These are phyloP conservation scores for Siniperca scherzeri DNA, from an alignment of 2,797 vertebrate species.

Conservation along the genomic window DNA sequence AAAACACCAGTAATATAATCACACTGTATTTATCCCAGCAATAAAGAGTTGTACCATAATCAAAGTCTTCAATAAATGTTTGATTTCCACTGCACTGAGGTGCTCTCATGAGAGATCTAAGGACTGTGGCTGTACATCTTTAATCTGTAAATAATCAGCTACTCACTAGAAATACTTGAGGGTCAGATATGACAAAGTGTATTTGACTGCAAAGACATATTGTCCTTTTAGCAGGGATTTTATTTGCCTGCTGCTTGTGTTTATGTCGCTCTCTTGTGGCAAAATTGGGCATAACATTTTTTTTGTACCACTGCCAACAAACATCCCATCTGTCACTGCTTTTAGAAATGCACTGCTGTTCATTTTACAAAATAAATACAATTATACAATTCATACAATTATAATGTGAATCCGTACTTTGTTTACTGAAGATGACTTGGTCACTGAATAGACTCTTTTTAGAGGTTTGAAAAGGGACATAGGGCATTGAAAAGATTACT, in stretches of 20 bases:
- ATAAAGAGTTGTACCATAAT: conserved; percentile 66
- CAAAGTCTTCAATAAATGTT: conserved; percentile 53
- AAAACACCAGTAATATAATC: conserved; percentile 60
- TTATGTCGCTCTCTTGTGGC: conserved; percentile 78
- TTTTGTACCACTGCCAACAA: conserved; percentile 33
- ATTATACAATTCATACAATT: conserved; percentile 58
- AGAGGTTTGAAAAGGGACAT: not conserved
- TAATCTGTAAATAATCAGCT: conserved; percentile 60
- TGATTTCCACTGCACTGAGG: conserved; percentile 33
- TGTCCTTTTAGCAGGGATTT: conserved; percentile 36
- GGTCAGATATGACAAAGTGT: conserved; percentile 31
- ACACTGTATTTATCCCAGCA: conserved; percentile 69
- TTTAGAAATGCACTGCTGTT: conserved; percentile 45
- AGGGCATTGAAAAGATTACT: not conserved
- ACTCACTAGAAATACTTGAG: conserved; percentile 60
- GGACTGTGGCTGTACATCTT: conserved; percentile 32
- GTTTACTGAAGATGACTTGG: not conserved
- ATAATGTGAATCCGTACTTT: conserved; percentile 25
- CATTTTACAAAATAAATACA: conserved; percentile 71
- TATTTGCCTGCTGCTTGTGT: conserved; percentile 38
- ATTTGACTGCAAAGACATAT: conserved; percentile 32
- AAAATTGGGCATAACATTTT: conserved; percentile 30
- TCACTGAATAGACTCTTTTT: not conserved
- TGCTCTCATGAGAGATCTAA: conserved; percentile 39
- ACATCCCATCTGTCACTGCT: conserved; percentile 39